Base-by-base conservation (phyloP, 2,888 invertebrate genomes). In the Xylota segnis region DNA sequence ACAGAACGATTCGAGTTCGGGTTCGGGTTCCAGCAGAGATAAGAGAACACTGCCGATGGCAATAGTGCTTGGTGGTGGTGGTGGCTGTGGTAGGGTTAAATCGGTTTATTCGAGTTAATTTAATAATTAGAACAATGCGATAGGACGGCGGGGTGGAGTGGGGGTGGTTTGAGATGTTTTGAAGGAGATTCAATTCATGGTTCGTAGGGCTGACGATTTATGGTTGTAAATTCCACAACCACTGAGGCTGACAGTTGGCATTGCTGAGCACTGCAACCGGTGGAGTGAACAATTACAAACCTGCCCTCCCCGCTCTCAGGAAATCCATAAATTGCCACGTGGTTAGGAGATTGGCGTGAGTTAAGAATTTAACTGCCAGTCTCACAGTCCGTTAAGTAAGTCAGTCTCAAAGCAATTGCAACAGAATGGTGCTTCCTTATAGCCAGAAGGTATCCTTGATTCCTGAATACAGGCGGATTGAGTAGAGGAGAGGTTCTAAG, bases 51-150 rank as follows among this genome's bases (percentile, higher is more conserved):
- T 23, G 23, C 23, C 3, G 23, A 23, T 23, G 23, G 23, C 23
- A 23, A 23, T 23, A 23, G 23, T 23, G 23, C 23, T 23, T 23
- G 3, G 23, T 23, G 23, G 23, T 23, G 3, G 23, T 23, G 23
- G 23, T 23, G 23, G 23, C 23, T 66, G 70, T 34, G 82, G 34
- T 34, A 14, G 56, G 78, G 71, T 59, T 29, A 63, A 78, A 74
- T 83, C 43, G 72, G 74, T 83, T 83, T 74, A 78, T 74, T 83
- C 63, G 74, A 83, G 78, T 74, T 83, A 78, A 83, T 83, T 83
- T 84, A 79, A 79, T 84, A 84, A 84, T 79, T 84, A 84, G 79
- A 75, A 74, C 74, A 84, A 79, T 65, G 43, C 52, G 77, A 68
- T 50, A 34, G 27, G 61, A 27, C 27, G 61, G 34, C 18, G 29